Base-by-base conservation (phyloP, 2,797 vertebrate genomes). In the Lerista edwardsae region DNA sequence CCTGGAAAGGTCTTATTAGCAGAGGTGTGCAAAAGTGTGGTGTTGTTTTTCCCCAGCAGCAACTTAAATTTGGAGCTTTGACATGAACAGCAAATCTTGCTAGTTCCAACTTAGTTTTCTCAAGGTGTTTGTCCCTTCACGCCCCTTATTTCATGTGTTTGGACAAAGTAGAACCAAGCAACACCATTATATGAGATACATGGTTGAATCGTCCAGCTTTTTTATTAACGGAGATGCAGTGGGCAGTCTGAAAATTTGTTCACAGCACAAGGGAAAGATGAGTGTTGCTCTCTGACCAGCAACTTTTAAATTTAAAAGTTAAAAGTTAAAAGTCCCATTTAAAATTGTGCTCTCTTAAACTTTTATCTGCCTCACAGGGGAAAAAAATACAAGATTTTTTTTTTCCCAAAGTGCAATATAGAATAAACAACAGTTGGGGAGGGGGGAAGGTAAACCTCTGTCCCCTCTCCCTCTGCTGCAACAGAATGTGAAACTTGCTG, bases 101-200 rank as follows among this genome's bases (percentile, higher is more conserved):
- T 39, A 81, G 27, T 87, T 74, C 17, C n/a, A 62, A 61, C 75
- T 91, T 83, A 15, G 7, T 68, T 84, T 65, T 6, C 6, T 81
- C 65, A 82, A 83, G n/a, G 55, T 87, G 78, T 86, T 55, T 87
- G 79, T 57, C 77, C 65, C 27, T 61, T 79, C 81, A 84, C 72
- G 68, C 69, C 83, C 44, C 12, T 83, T 83, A 67, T 86, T 7
- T 80, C n/a, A 17, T 73, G 71, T 87, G 76, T 78, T 61, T n/a
- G 61, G 39, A 39, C 29, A 55, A 39, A 81, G 10, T 81, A 87
- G 71, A 4, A 69, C 89, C 75, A 65, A 31, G 65, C 10, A 23
- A 65, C 36, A 44, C 39, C 29, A 44, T 59, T 57, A 75, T 34
- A 75, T 31, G 57, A 57, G n/a, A 2, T 10, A 57, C 34, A 5